Evolutionary conservation across 2,797 vertebrate species (phyloP), one percentile per base, ranked within the genome.

Genomic region (Rhinoraja longicauda): DNA sequence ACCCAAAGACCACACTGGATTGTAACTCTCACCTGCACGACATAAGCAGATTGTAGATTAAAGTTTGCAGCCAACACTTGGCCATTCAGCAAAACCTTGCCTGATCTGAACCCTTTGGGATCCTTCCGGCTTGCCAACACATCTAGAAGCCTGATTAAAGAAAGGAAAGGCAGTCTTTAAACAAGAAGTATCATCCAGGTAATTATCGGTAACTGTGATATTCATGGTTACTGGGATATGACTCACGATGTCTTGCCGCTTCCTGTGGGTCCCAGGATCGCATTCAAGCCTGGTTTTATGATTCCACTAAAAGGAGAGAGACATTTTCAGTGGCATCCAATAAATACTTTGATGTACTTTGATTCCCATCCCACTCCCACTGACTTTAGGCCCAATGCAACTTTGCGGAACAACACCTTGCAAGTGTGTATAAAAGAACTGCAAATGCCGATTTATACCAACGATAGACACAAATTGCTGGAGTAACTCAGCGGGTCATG

Each of bases 211-310:
- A 70, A 70, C 9, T 39, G 17, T 12, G 62, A 70, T 67, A 24
- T 90, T 90, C 19, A 70, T 64, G 86, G 24, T 6, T 70, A 0
- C 21, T 77, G 9, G 59, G 39, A 26, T 62, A 19, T 77, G 62
- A 94, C 96, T 97, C 96, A 97, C 97, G 96, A 97, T 95, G 97
- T 97, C 96, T 97, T 97, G 5, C 97, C 97, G 32, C 97, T 97
- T 94, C 97, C 97, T 3, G 97, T 97, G 45, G 97, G 95, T 0
- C 97, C 97, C 96, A 97, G 96, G 94, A 97, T 97, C 0, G 97
- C 97, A 53, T 97, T 97, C 95, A 97, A 95, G 36, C 97, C 97
- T 0, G 96, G 96, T 94, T 94, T 97, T 96, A 97, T 96, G 93
- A 97, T 96, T 86, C 97, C 97, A 94, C 97, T 97, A 94, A 93